Percentiles rank a stretch among this genome's conserved stretches.
Evolutionary conservation across 2,113 vertebrate species (phyloP).

Genomic region (Aphyosemion australe): DNA sequence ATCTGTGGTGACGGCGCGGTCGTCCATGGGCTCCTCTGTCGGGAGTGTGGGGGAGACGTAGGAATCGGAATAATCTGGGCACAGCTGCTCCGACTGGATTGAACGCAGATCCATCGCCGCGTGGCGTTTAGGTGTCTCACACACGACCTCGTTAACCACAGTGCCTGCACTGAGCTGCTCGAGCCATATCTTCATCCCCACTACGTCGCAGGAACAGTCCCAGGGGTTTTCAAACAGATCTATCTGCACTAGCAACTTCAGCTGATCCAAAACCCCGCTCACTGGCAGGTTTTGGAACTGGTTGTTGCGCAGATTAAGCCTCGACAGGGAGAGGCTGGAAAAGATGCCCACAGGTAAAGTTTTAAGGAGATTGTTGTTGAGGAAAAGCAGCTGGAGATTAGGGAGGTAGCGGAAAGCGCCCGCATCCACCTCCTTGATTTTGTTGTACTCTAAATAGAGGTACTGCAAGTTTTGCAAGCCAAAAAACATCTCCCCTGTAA

Average conservation of each 20-base stretch:
- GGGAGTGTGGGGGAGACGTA: constrained; percentile 85
- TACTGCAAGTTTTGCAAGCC: constrained; percentile 96
- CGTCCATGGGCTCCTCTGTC: constrained; percentile 78
- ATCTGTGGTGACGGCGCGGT: constrained; percentile 79
- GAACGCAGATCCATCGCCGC: constrained; percentile 86
- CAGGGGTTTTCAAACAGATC: constrained; percentile 98
- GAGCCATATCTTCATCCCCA: constrained; percentile 97
- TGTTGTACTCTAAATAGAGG: constrained; percentile 97
- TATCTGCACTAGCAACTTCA: constrained; percentile 92
- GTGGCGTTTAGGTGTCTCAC: constrained; percentile 89
- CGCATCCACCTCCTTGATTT: constrained; percentile 90
- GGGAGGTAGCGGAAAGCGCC: constrained; percentile 91
- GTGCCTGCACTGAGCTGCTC: constrained; percentile 93
- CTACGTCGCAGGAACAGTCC: constrained; percentile 94
- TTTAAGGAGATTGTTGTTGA: constrained; percentile 95
- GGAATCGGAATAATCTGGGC: constrained; percentile 90
- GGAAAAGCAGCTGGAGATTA: constrained; percentile 95
- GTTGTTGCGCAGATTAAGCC: constrained; percentile 94
- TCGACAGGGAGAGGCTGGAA: constrained; percentile 88
- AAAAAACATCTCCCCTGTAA: constrained; percentile 91
- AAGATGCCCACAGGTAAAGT: constrained; percentile 91
- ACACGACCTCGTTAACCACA: constrained; percentile 92
- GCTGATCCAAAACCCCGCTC: constrained; percentile 92
- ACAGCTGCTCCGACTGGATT: constrained; percentile 86
- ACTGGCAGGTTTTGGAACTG: constrained; percentile 92